Evolutionary conservation across 2,797 vertebrate species (phyloP), one percentile per base, ranked within the genome.

Genomic region (Danionella dracula): DNA sequence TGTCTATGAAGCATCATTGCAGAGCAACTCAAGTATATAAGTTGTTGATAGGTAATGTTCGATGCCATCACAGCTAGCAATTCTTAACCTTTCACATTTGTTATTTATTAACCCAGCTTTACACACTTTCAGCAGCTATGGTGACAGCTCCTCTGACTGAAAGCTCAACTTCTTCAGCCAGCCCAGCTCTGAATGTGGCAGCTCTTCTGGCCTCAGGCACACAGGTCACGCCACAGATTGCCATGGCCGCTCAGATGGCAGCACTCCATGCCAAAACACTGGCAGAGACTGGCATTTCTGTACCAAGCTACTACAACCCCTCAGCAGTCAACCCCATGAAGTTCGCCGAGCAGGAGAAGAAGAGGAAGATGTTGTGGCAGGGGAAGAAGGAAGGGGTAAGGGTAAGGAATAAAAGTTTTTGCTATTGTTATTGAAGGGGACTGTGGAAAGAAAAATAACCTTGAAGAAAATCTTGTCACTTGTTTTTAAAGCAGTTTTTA

Each of bases 201-300:
- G 97, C 97, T 15, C 91, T 99, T 21, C 85, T 99, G 81, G 97
- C 97, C 0, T 96, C 95, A 0, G 97, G 97, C 72, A 98, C 96
- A 0, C 97, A 99, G 77, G 97, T 99, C 60, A 98, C 97, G 6
- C 97, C 97, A 67, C 97, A 99, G 78, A 97, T 99, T 2, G 97
- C 97, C 23, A 97, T 99, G 96, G 97, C 97, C 45, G 97, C 97
- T 23, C 97, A 99, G 54, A 99, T 99, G 97, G 97, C 97, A 50
- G 96, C 96, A 0, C 83, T 99, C 9, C 97, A 99, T 78, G 97
- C 97, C 6, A 98, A 93, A 81, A 95, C 97, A 0, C 81, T 98
- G 77, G 96, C 96, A 34, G 96, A 99, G 88, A 99, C 97, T 0
- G 97, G 97, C 54, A 98, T 99, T 15, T 94, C 95, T 16, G 96